Conservation (phyloP, 2,888 invertebrate genomes). For the Pandemis heparana region DNA sequence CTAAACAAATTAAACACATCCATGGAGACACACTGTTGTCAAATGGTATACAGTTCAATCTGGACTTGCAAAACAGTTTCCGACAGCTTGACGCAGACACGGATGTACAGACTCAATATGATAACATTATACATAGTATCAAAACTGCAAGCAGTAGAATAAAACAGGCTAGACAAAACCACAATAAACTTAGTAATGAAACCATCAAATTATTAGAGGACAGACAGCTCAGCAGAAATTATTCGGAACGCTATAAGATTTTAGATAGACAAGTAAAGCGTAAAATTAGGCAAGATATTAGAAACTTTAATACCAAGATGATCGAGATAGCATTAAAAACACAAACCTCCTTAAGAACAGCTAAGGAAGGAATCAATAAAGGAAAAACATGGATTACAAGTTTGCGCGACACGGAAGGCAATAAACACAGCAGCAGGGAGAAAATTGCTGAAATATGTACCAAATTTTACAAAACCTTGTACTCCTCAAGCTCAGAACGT, state of each 20-base stretch:
- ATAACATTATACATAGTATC: not conserved
- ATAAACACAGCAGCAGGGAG: not conserved
- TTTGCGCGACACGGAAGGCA: not conserved
- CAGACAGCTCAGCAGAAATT: not conserved
- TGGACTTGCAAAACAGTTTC: too few species aligned
- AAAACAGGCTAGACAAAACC: not conserved
- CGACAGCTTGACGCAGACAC: too few species aligned
- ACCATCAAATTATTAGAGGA: conserved; percentile 4
- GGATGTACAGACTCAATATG: not conserved
- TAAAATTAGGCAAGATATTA: not conserved
- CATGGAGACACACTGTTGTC: too few species aligned
- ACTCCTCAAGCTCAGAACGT: too few species aligned
- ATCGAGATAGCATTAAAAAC: not conserved
- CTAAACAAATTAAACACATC: too few species aligned
- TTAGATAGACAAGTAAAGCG: conserved; percentile 4
- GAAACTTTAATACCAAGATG: not conserved
- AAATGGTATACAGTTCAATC: too few species aligned
- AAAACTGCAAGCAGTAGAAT: not conserved
- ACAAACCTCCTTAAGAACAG: not conserved
- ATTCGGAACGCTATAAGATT: not conserved
- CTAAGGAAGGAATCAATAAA: not conserved
- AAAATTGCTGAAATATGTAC: not conserved
- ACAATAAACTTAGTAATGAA: conserved; percentile 1
- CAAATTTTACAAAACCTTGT: too few species aligned
- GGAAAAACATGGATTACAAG: not conserved